Evolutionary conservation across 2,797 vertebrate genomes (phyloP), one percentile per base, ranked within the genome.

Genomic region (Dryobates pubescens): DNA sequence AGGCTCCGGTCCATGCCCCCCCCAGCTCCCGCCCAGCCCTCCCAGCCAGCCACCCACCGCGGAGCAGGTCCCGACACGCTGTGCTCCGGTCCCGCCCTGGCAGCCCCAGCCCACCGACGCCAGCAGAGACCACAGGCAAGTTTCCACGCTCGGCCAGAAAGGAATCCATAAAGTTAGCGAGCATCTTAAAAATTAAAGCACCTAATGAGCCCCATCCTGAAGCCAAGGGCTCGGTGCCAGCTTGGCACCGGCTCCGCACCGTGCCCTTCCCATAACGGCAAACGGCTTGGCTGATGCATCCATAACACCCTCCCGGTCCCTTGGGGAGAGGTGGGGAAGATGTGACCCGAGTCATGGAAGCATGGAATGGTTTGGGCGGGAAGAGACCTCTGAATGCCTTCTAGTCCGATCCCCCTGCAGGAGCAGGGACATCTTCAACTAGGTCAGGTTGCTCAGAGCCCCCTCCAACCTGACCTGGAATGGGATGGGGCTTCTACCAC

Each of bases 291-390:
- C 67, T 22, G 20, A 36, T 7, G 36, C 3, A 54, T 23, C 76
- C 56, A 0, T 3, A 17, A 9, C 29, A 1, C 3, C 7, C 6
- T 0, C 5, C 0, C 0, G 1, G 36, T 29, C 32, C 38, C 82
- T 7, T 7, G 17, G 3, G 10, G 8, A 11, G 4, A 20, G n/a
- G 15, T 2, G 17, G 26, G 30, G 41, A 36, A 69, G 34, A 5
- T 0, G 0, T 16, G 30, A 9, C 2, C 41, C 3, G 36, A 38
- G 32, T 17, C 54, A 56, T 30, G 30, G 27, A 27, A 30, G 30
- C 27, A 30, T 10, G 8, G 27, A 56, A 56, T 10, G 29, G 54
- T 56, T 30, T 56, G 54, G 54, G 54, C 29, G 26, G 54, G 54
- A 51, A 51, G 49, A 51, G 23, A 18, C 27, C 54, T 54, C 27